Base-by-base conservation (phyloP, 2,888 invertebrate species). In the Atherix ibis region DNA sequence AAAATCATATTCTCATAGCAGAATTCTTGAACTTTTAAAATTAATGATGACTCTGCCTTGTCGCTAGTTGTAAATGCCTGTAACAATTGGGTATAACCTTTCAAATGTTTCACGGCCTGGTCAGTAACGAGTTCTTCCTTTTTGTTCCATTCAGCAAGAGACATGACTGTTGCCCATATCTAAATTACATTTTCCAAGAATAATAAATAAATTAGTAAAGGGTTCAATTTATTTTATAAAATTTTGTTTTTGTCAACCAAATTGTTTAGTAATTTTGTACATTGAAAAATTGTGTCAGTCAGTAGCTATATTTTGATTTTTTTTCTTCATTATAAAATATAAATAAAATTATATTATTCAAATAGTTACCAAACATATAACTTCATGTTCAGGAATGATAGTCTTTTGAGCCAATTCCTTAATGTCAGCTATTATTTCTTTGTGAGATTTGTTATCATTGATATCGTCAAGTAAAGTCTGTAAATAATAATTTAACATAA, bases 1-100 rank as follows among this genome's bases (percentile, higher is more conserved):
- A 95, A 95, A 62, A 84, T 88, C 92, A 94, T 94, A 69, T 95
- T 94, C 60, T 92, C 92, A 63, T 95, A 95, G 66, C 94, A 95
- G 65, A 84, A 95, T 58, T 95, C 94, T 65, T 95, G 95, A 49
- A 94, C 84, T 65, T 89, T 88, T 46, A 84, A 69, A 53, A 95
- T 72, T 46, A 95, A 72, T 39, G 81, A 79, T 50, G 89, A 70
- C 65, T 95, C 89, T 30, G 91, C 80, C 52, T 81, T 81, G 43
- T 81, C 80, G 43, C 78, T 76, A 54, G 78, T 77, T 47, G 88
- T 79, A 52, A 94, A 89, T 18, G 87, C 83, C 43, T 78, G 80
- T 54, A 95, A 73, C 47, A 95, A 66, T 39, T 79, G 74, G 44
- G 88, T 81, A 64, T 85, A 92, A 50, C 73, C 74, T 51, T 87